These are phyloP conservation scores for Brevimyrus niger DNA, from an alignment of 2,113 vertebrate species.

Conservation along the genomic window DNA sequence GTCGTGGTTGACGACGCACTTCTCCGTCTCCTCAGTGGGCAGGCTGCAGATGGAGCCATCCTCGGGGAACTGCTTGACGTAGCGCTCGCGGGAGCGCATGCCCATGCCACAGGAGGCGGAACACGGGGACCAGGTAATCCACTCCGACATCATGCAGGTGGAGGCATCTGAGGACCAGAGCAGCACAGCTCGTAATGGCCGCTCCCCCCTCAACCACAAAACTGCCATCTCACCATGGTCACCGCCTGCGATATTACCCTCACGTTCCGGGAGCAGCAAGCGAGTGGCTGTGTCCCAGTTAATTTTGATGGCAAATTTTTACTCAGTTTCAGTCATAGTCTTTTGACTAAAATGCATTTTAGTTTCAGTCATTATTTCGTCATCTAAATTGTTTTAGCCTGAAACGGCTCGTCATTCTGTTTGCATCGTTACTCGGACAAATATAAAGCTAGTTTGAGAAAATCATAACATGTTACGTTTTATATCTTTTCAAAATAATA, in stretches of 20 bases:
- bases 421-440: too few relatives aligned
- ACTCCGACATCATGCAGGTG: conserved; percentile 98
- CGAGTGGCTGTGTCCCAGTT: not conserved
- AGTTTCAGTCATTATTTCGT: too few relatives aligned
- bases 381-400: too few relatives aligned
- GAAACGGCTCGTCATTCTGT: too few relatives aligned
- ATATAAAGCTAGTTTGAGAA: too few relatives aligned
- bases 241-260: not conserved
- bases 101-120: conserved; percentile 83
- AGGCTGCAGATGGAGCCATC: conserved; percentile 87
- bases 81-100: conserved; percentile 82
- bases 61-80: conserved; percentile 92
- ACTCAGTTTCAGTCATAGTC: too few relatives aligned
- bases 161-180: conserved; percentile 67
- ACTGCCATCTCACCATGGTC: not conserved
- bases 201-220: not conserved
- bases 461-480: too few relatives aligned
- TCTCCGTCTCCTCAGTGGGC: conserved; percentile 86
- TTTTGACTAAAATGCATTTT: too few relatives aligned
- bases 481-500: too few relatives aligned
- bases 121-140: conserved; percentile 96
- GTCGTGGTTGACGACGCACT: conserved; percentile 87
- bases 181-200: not conserved
- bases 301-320: too few relatives aligned
- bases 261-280: not conserved